Evolutionary conservation across 1,140 invertebrate species (phyloP).

Genomic region (Drosophila willistoni): DNA sequence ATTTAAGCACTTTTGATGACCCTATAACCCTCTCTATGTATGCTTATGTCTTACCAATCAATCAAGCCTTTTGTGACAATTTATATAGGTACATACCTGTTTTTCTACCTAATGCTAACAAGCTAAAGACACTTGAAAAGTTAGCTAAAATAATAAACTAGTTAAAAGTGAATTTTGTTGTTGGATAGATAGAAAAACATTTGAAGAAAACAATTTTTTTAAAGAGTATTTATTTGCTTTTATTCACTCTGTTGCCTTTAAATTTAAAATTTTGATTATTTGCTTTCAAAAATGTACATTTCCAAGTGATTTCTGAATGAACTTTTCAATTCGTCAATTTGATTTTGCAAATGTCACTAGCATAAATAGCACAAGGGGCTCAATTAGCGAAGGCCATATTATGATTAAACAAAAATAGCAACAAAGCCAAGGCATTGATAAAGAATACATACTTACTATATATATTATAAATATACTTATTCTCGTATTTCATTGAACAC

Average conservation of each 20-base stretch:
- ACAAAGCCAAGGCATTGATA: conserved; percentile 43
- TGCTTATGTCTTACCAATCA: neutral
- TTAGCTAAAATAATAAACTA: neutral
- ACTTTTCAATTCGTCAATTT: neutral
- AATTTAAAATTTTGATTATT: neutral
- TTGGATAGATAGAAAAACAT: no score
- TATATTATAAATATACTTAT: conserved; percentile 38
- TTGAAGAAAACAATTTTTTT: no score
- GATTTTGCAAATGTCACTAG: conserved; percentile 23
- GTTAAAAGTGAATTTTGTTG: no score
- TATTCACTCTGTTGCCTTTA: no score
- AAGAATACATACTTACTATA: conserved; percentile 24
- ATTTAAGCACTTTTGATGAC: conserved; percentile 1
- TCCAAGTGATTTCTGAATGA: neutral
- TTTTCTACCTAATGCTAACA: neutral
- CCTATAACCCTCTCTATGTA: conserved; percentile 1
- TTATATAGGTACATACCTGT: neutral
- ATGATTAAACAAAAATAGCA: conserved; percentile 7
- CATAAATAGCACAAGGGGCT: conserved; percentile 20
- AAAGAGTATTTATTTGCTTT: no score
- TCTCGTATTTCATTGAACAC: conserved; percentile 19
- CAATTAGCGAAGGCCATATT: conserved; percentile 27
- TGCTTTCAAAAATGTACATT: neutral
- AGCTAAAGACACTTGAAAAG: neutral
- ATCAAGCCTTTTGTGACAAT: neutral